Evolutionary conservation across 2,113 vertebrate genomes (phyloP).

Genomic region (Calypte anna): DNA sequence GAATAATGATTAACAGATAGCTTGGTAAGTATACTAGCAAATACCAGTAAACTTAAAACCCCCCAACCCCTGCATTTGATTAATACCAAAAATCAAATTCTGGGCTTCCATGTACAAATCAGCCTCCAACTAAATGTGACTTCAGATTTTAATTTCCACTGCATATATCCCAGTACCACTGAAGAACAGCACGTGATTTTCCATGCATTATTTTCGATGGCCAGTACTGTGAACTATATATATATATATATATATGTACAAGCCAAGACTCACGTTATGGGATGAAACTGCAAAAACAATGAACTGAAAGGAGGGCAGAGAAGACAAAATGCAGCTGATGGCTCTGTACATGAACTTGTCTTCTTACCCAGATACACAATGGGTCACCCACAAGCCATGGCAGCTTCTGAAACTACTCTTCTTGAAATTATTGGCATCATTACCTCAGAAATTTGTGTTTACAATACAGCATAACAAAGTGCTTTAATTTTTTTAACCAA

Average conservation of each 20-base stretch:
- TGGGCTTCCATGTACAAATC: background rate
- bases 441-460: background rate
- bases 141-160: background rate
- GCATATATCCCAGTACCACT: background rate
- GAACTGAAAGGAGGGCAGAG: background rate
- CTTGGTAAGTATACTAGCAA: background rate
- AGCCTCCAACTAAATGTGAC: background rate
- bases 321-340: background rate
- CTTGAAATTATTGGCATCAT: background rate
- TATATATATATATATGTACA: background rate
- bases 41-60: background rate
- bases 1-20: background rate
- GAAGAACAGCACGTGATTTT: background rate
- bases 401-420: background rate
- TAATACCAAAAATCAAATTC: background rate
- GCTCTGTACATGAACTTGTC: background rate
- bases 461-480: background rate
- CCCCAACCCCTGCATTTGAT: fast-evolving
- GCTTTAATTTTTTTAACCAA: constrained; percentile 3
- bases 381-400: background rate
- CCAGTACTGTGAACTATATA: background rate
- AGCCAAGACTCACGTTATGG: background rate
- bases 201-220: background rate
- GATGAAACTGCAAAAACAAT: background rate
- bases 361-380: background rate